phyloP scores from a whole-genome alignment of 2,113 vertebrate genomes.

The Falco punctatus region DNA sequence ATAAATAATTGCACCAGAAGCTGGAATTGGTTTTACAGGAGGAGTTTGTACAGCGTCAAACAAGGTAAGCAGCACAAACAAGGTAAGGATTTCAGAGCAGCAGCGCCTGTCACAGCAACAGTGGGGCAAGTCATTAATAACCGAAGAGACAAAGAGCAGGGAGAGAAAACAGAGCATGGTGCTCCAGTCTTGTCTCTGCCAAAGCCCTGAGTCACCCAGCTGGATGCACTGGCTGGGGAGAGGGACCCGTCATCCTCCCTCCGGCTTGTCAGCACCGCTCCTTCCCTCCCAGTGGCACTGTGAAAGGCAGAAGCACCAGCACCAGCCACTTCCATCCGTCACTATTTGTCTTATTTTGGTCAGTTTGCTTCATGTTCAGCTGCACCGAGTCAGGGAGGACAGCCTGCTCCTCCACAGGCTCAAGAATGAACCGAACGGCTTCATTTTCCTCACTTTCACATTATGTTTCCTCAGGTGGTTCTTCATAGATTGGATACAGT shows the following conservation, averaged over 20 bases:
- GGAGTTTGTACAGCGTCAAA: background rate
- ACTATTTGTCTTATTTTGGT: background rate
- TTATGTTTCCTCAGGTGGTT: background rate
- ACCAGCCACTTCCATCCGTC: background rate
- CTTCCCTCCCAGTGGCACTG: background rate
- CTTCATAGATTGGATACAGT: background rate
- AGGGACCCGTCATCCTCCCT: background rate
- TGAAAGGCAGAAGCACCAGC: background rate
- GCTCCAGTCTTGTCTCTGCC: background rate
- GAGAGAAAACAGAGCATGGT: fast-evolving
- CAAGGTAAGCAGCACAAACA: background rate
- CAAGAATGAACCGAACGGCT: background rate
- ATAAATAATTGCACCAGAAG: background rate
- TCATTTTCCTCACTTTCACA: background rate
- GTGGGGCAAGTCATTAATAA: background rate
- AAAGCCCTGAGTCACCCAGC: background rate
- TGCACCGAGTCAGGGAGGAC: background rate
- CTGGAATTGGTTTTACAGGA: background rate
- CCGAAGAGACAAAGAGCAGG: background rate
- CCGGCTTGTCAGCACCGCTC: background rate
- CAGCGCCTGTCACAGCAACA: background rate
- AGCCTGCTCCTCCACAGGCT: background rate
- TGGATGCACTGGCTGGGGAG: fast-evolving
- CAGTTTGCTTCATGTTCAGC: background rate
- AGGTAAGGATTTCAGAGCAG: background rate